A percentile compares a stretch with the other conserved stretches of the same genome.
Evolutionary conservation across 2,797 vertebrate genomes (phyloP).

Genomic region (Urophycis tenuis): DNA sequence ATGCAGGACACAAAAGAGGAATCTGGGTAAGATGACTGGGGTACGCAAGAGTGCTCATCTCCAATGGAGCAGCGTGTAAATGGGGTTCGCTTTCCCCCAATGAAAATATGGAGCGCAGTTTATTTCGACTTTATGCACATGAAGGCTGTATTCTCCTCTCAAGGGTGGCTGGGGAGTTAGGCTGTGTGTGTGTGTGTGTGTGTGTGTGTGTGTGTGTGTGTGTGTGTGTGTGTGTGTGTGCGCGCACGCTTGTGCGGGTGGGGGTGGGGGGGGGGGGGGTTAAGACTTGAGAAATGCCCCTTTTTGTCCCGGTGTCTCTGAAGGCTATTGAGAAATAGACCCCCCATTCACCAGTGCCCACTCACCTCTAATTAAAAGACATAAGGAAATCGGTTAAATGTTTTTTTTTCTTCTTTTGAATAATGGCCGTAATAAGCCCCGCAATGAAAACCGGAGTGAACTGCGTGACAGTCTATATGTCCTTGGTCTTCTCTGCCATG

Average conservation of each 20-base stretch:
- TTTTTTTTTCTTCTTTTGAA: slow-evolving; percentile 25
- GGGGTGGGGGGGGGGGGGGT: slow-evolving; percentile 48
- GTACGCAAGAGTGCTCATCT: slow-evolving; percentile 68
- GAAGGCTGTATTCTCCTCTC: slow-evolving; percentile 61
- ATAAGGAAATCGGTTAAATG: slow-evolving; percentile 27
- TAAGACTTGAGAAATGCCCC: slow-evolving; percentile 71
- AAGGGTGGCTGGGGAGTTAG: slow-evolving; percentile 60
- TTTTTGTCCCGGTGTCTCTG: slow-evolving; percentile 65
- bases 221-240: too few relatives aligned
- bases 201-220: background rate
- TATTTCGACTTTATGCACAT: slow-evolving; percentile 74
- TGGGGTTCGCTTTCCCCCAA: slow-evolving; percentile 74
- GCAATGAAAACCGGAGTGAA: slow-evolving; percentile 34
- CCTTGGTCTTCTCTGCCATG: background rate
- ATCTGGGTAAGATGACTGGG: slow-evolving; percentile 72
- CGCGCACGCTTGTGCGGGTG: too few relatives aligned
- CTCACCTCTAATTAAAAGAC: slow-evolving; percentile 64
- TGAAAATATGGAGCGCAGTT: slow-evolving; percentile 72
- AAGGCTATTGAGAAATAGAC: slow-evolving; percentile 53
- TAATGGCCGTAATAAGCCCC: slow-evolving; percentile 43
- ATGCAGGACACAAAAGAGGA: slow-evolving; percentile 72
- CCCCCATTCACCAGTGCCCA: slow-evolving; percentile 43
- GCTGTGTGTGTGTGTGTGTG: slow-evolving; percentile 43
- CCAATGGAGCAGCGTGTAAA: slow-evolving; percentile 72
- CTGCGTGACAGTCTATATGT: slow-evolving; percentile 27